A percentile compares a stretch with the other conserved stretches of the same genome.
Evolutionary conservation across 2,888 invertebrate genomes (phyloP).

Genomic region (Incurvaria masculella): DNA sequence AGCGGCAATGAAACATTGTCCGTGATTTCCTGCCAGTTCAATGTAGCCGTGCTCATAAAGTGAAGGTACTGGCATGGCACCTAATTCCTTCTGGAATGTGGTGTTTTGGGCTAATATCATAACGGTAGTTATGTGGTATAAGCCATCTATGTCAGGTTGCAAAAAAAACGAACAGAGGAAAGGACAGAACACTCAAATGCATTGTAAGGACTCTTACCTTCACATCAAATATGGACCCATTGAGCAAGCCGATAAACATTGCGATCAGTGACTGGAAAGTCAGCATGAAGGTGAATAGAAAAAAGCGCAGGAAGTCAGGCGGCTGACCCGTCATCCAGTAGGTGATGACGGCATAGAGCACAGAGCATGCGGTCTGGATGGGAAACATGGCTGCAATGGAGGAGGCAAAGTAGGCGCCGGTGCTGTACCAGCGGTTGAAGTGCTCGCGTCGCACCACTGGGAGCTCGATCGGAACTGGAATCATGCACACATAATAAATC

Average conservation of each 20-base stretch:
- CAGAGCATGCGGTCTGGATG: constrained; percentile 71
- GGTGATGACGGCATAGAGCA: constrained; percentile 72
- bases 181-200: no score
- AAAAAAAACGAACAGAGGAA: background rate
- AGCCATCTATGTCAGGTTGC: background rate
- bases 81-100: no score
- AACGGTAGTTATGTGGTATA: background rate
- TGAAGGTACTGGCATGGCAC: no score
- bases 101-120: background rate
- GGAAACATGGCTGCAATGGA: constrained; percentile 79
- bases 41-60: no score
- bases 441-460: constrained; percentile 78
- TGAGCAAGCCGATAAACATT: constrained; percentile 80
- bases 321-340: constrained; percentile 89
- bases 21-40: no score
- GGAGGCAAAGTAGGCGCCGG: constrained; percentile 78
- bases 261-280: constrained; percentile 79
- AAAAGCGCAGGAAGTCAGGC: constrained; percentile 66
- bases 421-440: constrained; percentile 87
- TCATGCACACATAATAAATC: no score
- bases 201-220: constrained; percentile 52
- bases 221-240: constrained; percentile 77
- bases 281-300: constrained; percentile 67
- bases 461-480: constrained; percentile 78
- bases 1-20: no score